Percentiles rank a stretch among this genome's conserved stretches.
Evolutionary conservation across 2,797 vertebrate genomes (phyloP).

Genomic region (Mus spretus): DNA sequence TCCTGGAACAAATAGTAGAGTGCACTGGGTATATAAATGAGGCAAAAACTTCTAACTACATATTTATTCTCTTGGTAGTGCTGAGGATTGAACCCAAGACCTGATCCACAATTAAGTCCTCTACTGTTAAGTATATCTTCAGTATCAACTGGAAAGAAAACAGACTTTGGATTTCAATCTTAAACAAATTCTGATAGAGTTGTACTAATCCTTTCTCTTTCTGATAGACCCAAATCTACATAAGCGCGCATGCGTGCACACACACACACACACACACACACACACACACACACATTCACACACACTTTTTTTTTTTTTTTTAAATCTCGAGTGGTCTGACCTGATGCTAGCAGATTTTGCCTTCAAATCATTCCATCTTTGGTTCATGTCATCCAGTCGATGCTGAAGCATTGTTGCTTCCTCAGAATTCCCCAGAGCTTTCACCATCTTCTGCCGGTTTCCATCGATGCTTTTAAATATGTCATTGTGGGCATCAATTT

Average conservation of each 20-base stretch:
- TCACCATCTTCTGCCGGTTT: slow-evolving; percentile 98
- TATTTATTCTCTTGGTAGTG: background rate
- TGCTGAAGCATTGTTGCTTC: slow-evolving; percentile 97
- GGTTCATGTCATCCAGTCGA: slow-evolving; percentile 99
- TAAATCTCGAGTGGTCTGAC: slow-evolving; percentile 83
- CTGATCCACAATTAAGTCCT: background rate
- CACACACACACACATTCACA: background rate
- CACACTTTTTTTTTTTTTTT: background rate
- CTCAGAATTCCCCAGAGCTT: slow-evolving; percentile 96
- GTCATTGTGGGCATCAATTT: slow-evolving; percentile 99
- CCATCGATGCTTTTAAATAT: slow-evolving; percentile 98
- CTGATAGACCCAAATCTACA: background rate
- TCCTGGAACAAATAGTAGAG: background rate
- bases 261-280: background rate
- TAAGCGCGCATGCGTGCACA: too few relatives aligned
- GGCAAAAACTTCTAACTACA: background rate
- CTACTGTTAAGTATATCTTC: background rate
- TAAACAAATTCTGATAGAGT: slow-evolving; percentile 21
- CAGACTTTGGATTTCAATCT: background rate
- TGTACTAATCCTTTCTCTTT: background rate
- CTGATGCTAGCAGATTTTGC: slow-evolving; percentile 96
- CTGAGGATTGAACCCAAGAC: background rate
- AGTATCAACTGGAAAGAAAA: background rate
- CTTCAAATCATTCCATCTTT: slow-evolving; percentile 98
- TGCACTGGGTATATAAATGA: background rate